Evolutionary conservation across 2,888 invertebrate species (phyloP).

Genomic region (Dinocampus coccinellae): DNA sequence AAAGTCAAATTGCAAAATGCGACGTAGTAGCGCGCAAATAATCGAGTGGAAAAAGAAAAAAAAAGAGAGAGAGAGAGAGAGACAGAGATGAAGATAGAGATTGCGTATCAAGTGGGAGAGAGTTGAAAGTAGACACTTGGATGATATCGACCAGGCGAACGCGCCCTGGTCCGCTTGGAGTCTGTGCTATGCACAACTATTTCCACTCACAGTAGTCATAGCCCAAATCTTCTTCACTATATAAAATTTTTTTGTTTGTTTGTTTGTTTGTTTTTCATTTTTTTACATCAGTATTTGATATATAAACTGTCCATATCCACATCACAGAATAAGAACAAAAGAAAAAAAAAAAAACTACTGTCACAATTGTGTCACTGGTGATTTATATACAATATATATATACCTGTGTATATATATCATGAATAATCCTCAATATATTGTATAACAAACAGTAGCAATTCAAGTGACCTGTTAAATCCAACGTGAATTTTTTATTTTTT

Average conservation of each 20-base stretch:
- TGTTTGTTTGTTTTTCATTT: no score
- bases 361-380: constrained; percentile 11
- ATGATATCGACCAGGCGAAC: constrained; percentile 61
- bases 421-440: no score
- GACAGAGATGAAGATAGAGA: no score
- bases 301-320: constrained; percentile 23
- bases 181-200: constrained; percentile 54
- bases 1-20: background rate
- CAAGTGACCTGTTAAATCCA: constrained; percentile 43
- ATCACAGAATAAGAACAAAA: background rate
- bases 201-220: constrained; percentile 56
- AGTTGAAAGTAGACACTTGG: constrained; percentile 64
- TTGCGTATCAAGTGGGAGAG: constrained; percentile 40
- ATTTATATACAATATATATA: background rate
- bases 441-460: constrained; percentile 29
- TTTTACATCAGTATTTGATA: no score
- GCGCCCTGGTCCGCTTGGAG: constrained; percentile 55
- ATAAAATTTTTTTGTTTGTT: no score
- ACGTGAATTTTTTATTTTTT: background rate
- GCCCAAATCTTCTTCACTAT: constrained; percentile 27
- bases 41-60: constrained; percentile 25
- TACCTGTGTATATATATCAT: no score
- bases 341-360: no score
- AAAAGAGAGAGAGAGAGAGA: no score
- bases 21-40: constrained; percentile 18